Base-by-base conservation (phyloP, 2,888 invertebrate genomes). In the Lymantria dispar region DNA sequence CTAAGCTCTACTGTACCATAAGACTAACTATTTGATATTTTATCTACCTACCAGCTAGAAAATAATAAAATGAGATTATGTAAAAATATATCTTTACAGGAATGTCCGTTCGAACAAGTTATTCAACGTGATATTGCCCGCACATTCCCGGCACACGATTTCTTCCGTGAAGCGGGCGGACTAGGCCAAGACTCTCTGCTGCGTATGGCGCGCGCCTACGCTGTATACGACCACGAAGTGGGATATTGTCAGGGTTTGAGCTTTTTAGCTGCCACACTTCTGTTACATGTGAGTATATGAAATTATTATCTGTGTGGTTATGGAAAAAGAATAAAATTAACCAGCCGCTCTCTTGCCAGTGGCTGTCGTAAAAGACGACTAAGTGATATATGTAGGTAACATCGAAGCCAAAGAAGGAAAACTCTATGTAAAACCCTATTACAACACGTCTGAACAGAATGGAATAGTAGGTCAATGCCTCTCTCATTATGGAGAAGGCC, bases 231-330 rank as follows among this genome's bases (percentile, higher is more conserved):
- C 82, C 95, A 95, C 53, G 99, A 99, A 91, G 98, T 99, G 57
- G 98, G 98, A 50, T 99, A 99, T 89, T 99, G 99, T 81, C 99
- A 99, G 89, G 99, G 99, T 7, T 93, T 99, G 54, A 99, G 99
- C 83, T 99, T 99, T 85, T 92, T 99, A 38, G 98, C 98, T 37
- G 99, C 99, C 56, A 98, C 99, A 47, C 92, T 99, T 51, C 91
- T 99, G 31, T 91, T 99, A 58, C 99, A 99, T 83, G 99, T 99
- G 83, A 94, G 95, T 94, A 42, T 8, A 38, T 7, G 7, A 7
- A 38, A 7, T 1, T 38, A 37, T 3, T n/a, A 38, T 3, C 12
- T 1, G n/a, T 5, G 22, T 22, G 5, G 22, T 22, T 2, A 22
- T 11, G 9, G 9, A 5, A 36, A 3, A 9, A 36, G 36, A 5